These are phyloP conservation scores for Columbina picui DNA, from an alignment of 2,113 vertebrate genomes.

Conservation along the genomic window DNA sequence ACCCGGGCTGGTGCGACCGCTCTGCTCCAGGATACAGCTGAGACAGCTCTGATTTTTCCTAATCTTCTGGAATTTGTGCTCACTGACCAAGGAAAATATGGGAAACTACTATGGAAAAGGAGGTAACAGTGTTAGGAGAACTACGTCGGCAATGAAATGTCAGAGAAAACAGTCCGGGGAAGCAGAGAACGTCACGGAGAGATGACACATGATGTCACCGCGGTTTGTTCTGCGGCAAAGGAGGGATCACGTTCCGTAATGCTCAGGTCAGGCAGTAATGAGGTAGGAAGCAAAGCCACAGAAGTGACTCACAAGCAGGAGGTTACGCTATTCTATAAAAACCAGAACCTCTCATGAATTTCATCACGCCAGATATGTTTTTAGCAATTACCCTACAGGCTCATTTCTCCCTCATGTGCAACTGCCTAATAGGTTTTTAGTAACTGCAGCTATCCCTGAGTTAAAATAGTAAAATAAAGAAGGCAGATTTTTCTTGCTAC, in stretches of 20 bases:
- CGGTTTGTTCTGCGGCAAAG: not conserved
- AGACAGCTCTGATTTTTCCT: not conserved
- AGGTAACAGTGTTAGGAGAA: not conserved
- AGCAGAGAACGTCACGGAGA: not conserved
- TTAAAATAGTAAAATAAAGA: constrained; percentile 20
- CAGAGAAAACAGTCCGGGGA: not conserved
- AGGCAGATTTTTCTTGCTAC: not conserved
- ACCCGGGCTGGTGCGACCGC: not conserved
- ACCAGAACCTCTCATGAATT: not conserved
- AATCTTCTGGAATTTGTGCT: not conserved
- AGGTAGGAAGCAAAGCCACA: constrained; percentile 30
- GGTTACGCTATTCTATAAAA: not conserved
- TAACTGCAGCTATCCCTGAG: not conserved
- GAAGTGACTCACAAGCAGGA: constrained; percentile 16
- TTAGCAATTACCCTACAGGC: not conserved
- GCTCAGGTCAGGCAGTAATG: constrained; percentile 29
- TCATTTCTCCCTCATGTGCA: constrained; percentile 11
- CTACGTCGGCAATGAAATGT: not conserved
- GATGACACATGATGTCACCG: not conserved
- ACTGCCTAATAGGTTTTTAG: not conserved
- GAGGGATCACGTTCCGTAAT: not conserved
- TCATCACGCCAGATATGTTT: not conserved
- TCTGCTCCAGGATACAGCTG: not conserved
- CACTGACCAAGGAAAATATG: not conserved
- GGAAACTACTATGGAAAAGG: not conserved